Conservation (phyloP, 2,888 invertebrate species). For the Apotomis turbidana region DNA sequence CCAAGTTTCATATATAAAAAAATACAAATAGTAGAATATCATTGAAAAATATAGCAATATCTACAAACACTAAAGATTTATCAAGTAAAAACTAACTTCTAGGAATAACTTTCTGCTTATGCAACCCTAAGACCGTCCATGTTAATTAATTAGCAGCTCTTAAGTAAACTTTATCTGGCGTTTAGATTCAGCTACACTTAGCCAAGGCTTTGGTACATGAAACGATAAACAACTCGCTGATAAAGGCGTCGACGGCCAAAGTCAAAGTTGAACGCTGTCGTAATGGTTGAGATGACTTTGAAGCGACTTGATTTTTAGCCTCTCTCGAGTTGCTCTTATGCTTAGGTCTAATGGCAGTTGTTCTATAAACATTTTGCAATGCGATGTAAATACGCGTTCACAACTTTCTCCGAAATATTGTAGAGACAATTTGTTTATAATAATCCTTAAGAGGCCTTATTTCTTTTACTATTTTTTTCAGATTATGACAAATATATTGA, state of each 20-base stretch:
- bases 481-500: too few relatives aligned
- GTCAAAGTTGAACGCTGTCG: slow-evolving; percentile 34
- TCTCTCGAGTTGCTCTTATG: background rate
- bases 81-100: too few relatives aligned
- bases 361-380: slow-evolving; percentile 14
- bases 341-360: background rate
- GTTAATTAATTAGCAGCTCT: background rate
- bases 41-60: too few relatives aligned
- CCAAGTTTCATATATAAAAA: too few relatives aligned
- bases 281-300: slow-evolving; percentile 22
- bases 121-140: too few relatives aligned
- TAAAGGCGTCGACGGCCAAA: slow-evolving; percentile 17
- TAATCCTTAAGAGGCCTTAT: too few relatives aligned
- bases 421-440: background rate
- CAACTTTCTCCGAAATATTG: background rate
- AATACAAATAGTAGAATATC: too few relatives aligned
- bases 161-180: slow-evolving; percentile 7
- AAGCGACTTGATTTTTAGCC: background rate
- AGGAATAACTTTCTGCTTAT: too few relatives aligned
- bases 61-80: too few relatives aligned
- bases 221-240: slow-evolving; percentile 21
- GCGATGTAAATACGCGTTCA: background rate
- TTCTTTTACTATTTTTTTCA: too few relatives aligned
- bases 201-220: slow-evolving; percentile 5
- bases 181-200: slow-evolving; percentile 16